Evolutionary conservation across 1,140 invertebrate genomes (phyloP).

Genomic region (Pseudomyrmex cubaensis): DNA sequence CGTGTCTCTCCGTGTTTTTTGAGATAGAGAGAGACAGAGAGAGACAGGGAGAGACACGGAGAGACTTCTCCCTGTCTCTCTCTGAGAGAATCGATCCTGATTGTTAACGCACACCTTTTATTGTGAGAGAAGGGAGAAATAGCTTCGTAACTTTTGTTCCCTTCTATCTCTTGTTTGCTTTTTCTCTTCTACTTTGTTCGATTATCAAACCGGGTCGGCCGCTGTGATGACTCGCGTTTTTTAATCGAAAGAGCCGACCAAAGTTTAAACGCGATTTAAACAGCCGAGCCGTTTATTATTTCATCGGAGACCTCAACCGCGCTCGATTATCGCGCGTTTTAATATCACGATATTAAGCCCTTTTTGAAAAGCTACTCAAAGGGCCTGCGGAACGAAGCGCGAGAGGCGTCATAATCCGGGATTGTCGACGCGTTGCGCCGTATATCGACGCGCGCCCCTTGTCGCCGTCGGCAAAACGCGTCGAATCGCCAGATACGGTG

Average conservation of each 20-base stretch:
- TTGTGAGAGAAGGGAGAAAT: too few relatives aligned
- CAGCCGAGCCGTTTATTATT: constrained; percentile 48
- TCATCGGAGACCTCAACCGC: constrained; percentile 44
- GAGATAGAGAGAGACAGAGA: too few relatives aligned
- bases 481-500: constrained; percentile 69
- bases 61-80: too few relatives aligned
- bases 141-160: not conserved
- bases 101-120: too few relatives aligned
- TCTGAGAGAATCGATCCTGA: too few relatives aligned
- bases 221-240: constrained; percentile 20
- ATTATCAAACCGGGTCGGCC: not conserved
- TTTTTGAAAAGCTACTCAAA: constrained; percentile 60
- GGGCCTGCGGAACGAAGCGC: constrained; percentile 22
- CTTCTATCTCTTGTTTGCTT: not conserved
- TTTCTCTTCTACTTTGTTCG: not conserved
- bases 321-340: constrained; percentile 52
- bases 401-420: constrained; percentile 57
- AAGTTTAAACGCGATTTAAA: constrained; percentile 53
- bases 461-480: constrained; percentile 71
- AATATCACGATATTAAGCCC: constrained; percentile 57
- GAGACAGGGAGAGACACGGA: too few relatives aligned
- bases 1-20: too few relatives aligned
- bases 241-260: constrained; percentile 36
- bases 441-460: constrained; percentile 40
- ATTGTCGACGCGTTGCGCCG: constrained; percentile 40